phyloP scores from a whole-genome alignment of 2,113 vertebrate species.

The Phasianus colchicus region DNA sequence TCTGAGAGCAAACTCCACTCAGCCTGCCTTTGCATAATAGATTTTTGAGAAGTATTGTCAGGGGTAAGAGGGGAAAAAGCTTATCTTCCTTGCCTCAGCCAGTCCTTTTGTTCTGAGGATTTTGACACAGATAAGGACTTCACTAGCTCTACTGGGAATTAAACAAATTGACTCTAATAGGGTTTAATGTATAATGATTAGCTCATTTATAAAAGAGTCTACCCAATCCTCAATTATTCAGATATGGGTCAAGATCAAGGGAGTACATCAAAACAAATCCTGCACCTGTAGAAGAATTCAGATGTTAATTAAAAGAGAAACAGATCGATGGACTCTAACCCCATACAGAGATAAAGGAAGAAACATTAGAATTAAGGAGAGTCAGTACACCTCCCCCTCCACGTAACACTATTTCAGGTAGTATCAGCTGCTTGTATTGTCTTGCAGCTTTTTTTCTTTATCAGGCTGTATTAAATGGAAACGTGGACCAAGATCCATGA shows the following conservation, averaged over 20 bases:
- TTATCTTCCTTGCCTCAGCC: background rate
- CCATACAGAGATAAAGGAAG: background rate
- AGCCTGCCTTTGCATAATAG: background rate
- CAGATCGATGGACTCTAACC: slow-evolving; percentile 50
- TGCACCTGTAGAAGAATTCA: slow-evolving; percentile 50
- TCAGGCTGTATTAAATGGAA: background rate
- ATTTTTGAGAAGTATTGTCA: background rate
- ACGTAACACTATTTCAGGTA: background rate
- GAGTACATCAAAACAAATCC: slow-evolving; percentile 62
- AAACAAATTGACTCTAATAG: slow-evolving; percentile 73
- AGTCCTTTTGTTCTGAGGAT: slow-evolving; percentile 26
- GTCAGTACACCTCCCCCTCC: background rate
- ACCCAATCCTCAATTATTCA: slow-evolving; percentile 71
- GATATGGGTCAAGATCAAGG: slow-evolving; percentile 66
- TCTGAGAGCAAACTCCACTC: background rate
- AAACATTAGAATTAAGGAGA: background rate
- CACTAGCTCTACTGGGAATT: slow-evolving; percentile 61
- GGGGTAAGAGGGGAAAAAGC: background rate
- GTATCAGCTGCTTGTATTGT: background rate
- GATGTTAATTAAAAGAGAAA: slow-evolving; percentile 68
- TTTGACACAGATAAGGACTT: slow-evolving; percentile 50
- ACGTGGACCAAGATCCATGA: background rate
- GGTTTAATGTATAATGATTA: slow-evolving; percentile 74
- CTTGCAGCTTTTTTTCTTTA: background rate
- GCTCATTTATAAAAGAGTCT: slow-evolving; percentile 68